phyloP scores from a whole-genome alignment of 2,888 invertebrate genomes.

The Drosophila niveifrons region DNA sequence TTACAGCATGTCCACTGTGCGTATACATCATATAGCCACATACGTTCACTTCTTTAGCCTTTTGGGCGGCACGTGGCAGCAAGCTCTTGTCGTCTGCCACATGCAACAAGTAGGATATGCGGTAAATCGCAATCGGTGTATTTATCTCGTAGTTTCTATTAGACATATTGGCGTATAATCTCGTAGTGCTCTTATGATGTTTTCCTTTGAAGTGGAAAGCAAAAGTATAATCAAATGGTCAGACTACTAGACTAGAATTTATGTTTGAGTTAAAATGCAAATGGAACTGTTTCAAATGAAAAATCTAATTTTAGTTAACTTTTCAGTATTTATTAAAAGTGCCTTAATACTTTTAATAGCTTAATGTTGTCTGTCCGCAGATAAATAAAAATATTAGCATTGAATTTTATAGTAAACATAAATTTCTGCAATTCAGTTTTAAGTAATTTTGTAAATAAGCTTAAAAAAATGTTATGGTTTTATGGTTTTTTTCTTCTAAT shows the following conservation, averaged over 20 bases:
- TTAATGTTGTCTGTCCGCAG: too few relatives aligned
- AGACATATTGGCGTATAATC: too few relatives aligned
- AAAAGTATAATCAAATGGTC: background rate
- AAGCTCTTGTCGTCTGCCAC: conserved; percentile 23
- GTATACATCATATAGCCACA: conserved; percentile 61
- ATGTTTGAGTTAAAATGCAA: background rate
- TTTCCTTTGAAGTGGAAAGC: background rate
- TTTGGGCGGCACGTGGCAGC: conserved; percentile 36
- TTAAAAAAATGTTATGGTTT: too few relatives aligned
- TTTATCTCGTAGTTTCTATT: conserved; percentile 11
- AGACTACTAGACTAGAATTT: conserved; percentile 13
- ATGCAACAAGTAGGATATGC: conserved; percentile 45
- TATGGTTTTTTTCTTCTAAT: too few relatives aligned
- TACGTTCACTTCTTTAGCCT: conserved; percentile 52
- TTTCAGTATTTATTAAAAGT: too few relatives aligned
- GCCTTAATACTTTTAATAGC: too few relatives aligned
- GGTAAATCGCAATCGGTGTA: conserved; percentile 23
- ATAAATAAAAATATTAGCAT: too few relatives aligned
- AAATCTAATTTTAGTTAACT: too few relatives aligned
- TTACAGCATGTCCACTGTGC: conserved; percentile 47
- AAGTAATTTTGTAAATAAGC: too few relatives aligned
- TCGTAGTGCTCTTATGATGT: background rate
- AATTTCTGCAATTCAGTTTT: too few relatives aligned
- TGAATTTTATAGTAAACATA: too few relatives aligned
- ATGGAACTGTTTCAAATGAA: too few relatives aligned